These are phyloP conservation scores for Heliconius melpomene DNA, from an alignment of 1,140 invertebrate genomes.

Conservation along the genomic window DNA sequence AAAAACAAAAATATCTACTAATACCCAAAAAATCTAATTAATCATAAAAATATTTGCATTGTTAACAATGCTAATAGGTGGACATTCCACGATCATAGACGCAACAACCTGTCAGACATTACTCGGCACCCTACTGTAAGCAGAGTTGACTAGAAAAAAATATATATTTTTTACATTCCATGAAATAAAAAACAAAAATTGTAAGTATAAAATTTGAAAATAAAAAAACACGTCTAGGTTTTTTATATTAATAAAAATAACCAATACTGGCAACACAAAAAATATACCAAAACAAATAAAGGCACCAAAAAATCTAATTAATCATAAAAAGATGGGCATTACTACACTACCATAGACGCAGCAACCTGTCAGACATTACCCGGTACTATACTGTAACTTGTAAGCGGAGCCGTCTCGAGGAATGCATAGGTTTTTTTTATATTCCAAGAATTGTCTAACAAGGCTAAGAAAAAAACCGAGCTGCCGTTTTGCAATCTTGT, in stretches of 20 bases:
- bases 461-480: conserved; percentile 10
- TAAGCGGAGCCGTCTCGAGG: neutral
- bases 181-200: neutral
- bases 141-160: neutral
- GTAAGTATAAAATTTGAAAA: too few species aligned
- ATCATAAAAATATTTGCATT: neutral
- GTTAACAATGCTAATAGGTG: too few species aligned
- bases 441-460: conserved; percentile 26
- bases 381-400: neutral
- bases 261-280: too few species aligned
- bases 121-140: neutral
- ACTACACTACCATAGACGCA: neutral
- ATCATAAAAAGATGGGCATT: neutral
- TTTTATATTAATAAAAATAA: too few species aligned
- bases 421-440: conserved; percentile 5
- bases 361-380: neutral
- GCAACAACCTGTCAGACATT: neutral
- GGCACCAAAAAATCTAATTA: neutral
- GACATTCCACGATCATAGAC: neutral
- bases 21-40: neutral
- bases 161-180: conserved; percentile 6
- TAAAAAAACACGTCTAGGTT: too few species aligned
- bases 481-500: conserved; percentile 5
- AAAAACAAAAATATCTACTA: too few species aligned
- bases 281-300: neutral